phyloP scores from a whole-genome alignment of 2,797 vertebrate genomes.

The Pogoniulus pusillus region DNA sequence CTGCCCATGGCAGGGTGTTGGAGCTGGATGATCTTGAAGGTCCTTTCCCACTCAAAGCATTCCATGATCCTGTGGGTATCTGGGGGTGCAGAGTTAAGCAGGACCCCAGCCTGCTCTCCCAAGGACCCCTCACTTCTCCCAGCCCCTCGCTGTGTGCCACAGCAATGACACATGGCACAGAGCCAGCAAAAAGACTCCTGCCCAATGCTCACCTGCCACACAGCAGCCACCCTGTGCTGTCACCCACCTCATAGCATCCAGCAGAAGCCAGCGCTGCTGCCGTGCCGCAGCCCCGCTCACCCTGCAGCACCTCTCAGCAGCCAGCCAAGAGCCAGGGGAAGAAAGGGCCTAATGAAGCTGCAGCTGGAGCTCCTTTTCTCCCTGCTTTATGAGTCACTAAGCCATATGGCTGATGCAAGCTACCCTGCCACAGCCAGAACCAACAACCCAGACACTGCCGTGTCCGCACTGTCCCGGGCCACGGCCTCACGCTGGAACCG shows the following conservation, averaged over 20 bases:
- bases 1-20: no score
- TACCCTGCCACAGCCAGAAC: not conserved
- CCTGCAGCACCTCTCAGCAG: not conserved
- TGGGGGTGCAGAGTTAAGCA: not conserved
- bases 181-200: not conserved
- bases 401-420: constrained; percentile 2
- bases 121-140: fast-evolving
- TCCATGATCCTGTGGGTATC: not conserved
- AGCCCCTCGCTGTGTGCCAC: not conserved
- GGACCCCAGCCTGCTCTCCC: not conserved
- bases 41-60: no score
- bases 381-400: not conserved
- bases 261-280: not conserved
- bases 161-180: fast-evolving
- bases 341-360: constrained; percentile 21
- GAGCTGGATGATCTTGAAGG: no score
- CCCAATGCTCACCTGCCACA: not conserved
- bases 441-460: fast-evolving
- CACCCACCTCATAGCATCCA: not conserved
- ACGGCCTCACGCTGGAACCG: not conserved
- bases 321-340: not conserved
- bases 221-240: fast-evolving
- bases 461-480: not conserved
- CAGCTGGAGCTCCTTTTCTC: not conserved
- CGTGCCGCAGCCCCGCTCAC: not conserved